Base-by-base conservation (phyloP, 1,140 invertebrate species). In the Brachionus asplanchnoidis region DNA sequence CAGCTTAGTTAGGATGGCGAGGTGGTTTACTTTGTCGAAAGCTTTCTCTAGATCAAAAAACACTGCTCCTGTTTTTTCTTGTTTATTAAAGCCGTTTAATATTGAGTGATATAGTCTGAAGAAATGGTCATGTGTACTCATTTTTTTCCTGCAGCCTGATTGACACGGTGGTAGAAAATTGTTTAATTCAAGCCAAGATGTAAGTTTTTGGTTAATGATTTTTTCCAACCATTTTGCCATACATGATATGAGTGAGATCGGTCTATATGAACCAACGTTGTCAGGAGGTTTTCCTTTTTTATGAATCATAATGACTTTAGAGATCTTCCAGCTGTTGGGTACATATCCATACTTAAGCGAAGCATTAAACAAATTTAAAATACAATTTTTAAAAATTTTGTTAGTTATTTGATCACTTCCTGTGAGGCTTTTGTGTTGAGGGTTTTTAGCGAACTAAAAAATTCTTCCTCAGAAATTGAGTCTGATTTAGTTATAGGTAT, bases 231-330 rank as follows among this genome's bases (percentile, higher is more conserved):
- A 1, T 70, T 86, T 85, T 9, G 85, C 17, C 0, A 86, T 14
- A 70, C 79, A 82, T 4, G 75, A 70, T 3, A 75, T 60, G 1
- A 86, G 85, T n/a, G 17, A 44, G 17, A 86, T 86, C 1, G 86
- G 86, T 28, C 86, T 3, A 23, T 86, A 86, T 9, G 36, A 83
- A 0, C 0, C 14, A 0, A 56, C 75, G 6, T 86, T 17, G 1
- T 56, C 5, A 1, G 75, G 36, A 12, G 70, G 23, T 84, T 86
- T 86, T 1, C 53, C 85, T 28, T 83, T 78, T 66, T 86, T 86
- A 11, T 46, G 50, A 7, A 86, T 60, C 12, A 85, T 86, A 3
- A 85, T 68, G 6, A 82, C 50, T 2, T 36, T 65, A 0, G 86
- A 73, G 12, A 23, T 70, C 66, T 79, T 85, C 86, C 86, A 86